Evolutionary conservation across 2,113 vertebrate genomes (phyloP).

Genomic region (Lonchura striata): DNA sequence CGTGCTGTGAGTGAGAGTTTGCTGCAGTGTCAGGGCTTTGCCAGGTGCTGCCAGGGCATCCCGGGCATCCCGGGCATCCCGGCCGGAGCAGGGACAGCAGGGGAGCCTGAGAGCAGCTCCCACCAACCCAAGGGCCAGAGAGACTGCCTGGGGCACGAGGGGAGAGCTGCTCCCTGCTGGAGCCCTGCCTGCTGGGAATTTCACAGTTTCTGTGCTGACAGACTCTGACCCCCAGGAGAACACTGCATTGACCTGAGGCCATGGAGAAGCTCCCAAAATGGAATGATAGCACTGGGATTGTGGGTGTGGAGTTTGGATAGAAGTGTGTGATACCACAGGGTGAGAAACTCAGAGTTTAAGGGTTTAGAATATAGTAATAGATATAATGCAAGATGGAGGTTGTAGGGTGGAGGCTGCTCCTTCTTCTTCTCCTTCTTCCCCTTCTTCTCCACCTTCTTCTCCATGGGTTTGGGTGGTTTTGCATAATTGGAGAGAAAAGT

Average conservation of each 20-base stretch:
- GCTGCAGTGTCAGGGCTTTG: no score
- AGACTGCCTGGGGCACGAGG: not conserved
- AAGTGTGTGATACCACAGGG: not conserved
- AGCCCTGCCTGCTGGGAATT: not conserved
- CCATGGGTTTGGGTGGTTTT: not conserved
- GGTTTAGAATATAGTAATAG: not conserved
- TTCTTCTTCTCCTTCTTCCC: not conserved
- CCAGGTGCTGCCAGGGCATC: not conserved
- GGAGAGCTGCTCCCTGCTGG: not conserved
- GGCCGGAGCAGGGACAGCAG: not conserved
- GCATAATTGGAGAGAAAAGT: not conserved
- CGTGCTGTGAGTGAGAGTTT: not conserved
- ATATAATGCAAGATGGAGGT: not conserved
- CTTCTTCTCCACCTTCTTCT: not conserved
- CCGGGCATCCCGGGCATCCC: rapidly evolving
- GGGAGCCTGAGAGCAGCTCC: not conserved
- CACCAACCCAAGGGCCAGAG: not conserved
- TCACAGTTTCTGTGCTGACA: not conserved
- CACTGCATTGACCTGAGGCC: not conserved
- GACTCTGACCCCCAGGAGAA: not conserved
- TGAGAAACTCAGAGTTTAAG: not conserved
- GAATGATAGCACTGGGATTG: not conserved
- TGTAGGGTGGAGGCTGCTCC: not conserved
- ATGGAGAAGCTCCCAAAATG: not conserved
- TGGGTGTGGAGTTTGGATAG: not conserved